phyloP scores from a whole-genome alignment of 1,140 invertebrate genomes.

The Bombus breviceps region DNA sequence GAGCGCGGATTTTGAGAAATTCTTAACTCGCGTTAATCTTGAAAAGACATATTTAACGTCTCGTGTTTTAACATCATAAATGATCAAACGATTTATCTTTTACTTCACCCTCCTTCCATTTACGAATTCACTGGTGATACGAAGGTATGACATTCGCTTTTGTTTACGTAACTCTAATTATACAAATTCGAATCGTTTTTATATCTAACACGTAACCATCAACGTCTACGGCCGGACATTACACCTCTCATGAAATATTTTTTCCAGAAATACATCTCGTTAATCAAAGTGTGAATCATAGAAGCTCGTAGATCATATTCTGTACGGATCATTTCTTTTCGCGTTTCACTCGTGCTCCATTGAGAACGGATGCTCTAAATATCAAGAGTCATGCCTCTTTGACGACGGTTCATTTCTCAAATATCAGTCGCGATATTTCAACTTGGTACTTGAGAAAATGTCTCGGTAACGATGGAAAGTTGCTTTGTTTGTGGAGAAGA shows the following conservation, averaged over 20 bases:
- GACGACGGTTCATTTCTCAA: not conserved
- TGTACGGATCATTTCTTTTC: not conserved
- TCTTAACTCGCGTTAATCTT: not conserved
- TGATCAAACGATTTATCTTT: constrained; percentile 12
- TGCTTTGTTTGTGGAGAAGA: not conserved
- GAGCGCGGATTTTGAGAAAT: not conserved
- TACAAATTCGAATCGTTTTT: not conserved
- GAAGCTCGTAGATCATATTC: not conserved
- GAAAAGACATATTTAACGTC: not conserved
- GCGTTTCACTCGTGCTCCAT: not conserved
- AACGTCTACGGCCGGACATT: not conserved
- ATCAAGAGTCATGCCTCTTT: not conserved
- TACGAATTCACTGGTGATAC: not conserved
- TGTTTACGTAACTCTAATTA: not conserved
- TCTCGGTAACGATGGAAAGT: not conserved
- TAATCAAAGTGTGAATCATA: not conserved
- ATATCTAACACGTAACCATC: not conserved
- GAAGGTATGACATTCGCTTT: too few relatives aligned
- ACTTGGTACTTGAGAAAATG: not conserved
- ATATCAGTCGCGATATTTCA: not conserved
- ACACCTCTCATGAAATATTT: not conserved
- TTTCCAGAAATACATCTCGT: not conserved
- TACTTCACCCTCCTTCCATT: not conserved
- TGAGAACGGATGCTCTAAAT: not conserved
- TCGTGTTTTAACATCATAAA: not conserved